Conservation (phyloP, 1,140 invertebrate species). For the Medauroidea extradentata region DNA sequence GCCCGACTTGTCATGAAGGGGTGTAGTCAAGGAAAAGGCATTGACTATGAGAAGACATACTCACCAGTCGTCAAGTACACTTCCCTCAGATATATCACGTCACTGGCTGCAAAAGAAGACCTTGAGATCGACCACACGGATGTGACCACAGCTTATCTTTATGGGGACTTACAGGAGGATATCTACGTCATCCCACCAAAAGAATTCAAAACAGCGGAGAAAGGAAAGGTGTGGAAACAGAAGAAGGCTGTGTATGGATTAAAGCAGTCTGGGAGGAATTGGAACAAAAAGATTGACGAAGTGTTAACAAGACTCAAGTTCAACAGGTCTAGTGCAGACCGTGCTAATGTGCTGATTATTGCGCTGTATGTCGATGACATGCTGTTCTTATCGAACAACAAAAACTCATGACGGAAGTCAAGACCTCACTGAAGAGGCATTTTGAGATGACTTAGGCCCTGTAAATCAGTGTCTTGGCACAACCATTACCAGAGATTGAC, state of each 20-base stretch:
- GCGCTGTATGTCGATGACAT: too few species aligned
- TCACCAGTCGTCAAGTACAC: conserved; percentile 25
- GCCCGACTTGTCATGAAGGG: conserved; percentile 19
- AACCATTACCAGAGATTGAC: too few species aligned
- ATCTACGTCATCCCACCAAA: conserved; percentile 42
- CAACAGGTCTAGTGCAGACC: conserved; percentile 12
- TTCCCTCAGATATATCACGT: conserved; percentile 25
- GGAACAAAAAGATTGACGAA: conserved; percentile 21
- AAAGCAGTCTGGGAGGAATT: conserved; percentile 26
- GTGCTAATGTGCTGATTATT: too few species aligned
- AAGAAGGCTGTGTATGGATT: conserved; percentile 31
- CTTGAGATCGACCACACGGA: conserved; percentile 33
- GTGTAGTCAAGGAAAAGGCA: conserved; percentile 16
- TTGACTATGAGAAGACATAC: conserved; percentile 29
- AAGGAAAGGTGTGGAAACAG: conserved; percentile 17
- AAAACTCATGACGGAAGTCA: too few species aligned
- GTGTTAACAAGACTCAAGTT: conserved; percentile 1
- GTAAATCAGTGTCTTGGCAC: too few species aligned
- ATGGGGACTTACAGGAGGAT: conserved; percentile 40
- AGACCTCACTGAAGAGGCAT: too few species aligned
- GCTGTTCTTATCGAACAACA: too few species aligned
- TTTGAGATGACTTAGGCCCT: too few species aligned
- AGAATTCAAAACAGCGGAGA: conserved; percentile 7
- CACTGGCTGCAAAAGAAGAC: conserved; percentile 18
- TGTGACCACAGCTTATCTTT: conserved; percentile 42